These are phyloP conservation scores for Limnothrissa miodon DNA, from an alignment of 2,113 vertebrate genomes.

Conservation along the genomic window DNA sequence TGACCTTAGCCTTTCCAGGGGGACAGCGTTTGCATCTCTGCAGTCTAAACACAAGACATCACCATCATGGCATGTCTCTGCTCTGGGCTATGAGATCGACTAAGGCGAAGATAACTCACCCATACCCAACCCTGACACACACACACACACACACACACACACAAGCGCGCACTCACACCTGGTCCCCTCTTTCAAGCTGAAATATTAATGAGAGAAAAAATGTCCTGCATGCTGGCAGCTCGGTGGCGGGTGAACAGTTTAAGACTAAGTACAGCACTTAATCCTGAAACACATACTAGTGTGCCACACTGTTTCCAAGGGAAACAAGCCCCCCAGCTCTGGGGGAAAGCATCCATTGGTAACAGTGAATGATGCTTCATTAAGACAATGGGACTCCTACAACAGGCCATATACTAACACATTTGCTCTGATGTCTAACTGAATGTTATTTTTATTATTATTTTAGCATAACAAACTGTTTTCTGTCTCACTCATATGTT, in stretches of 20 bases:
- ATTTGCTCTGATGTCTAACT: too few species aligned
- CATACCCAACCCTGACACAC: too few species aligned
- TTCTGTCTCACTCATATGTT: too few species aligned
- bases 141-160: too few species aligned
- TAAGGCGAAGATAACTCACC: not conserved
- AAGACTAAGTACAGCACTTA: not conserved
- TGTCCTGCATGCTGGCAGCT: not conserved
- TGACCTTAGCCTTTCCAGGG: not conserved
- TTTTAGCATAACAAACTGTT: too few species aligned
- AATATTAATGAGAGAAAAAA: conserved; percentile 2
- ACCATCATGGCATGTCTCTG: not conserved
- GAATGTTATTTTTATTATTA: too few species aligned
- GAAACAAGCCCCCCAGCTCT: not conserved
- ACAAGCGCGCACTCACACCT: too few species aligned
- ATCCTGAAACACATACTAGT: not conserved
- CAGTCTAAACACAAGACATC: not conserved
- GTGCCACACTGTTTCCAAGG: not conserved
- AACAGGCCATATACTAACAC: too few species aligned
- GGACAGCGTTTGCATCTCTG: not conserved
- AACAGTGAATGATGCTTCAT: too few species aligned
- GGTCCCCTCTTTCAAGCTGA: not conserved
- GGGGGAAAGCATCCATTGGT: not conserved
- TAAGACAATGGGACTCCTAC: too few species aligned
- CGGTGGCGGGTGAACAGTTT: not conserved
- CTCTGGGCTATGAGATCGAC: not conserved